Conservation (phyloP, 2,888 invertebrate species). For the Sicus ferrugineus region DNA sequence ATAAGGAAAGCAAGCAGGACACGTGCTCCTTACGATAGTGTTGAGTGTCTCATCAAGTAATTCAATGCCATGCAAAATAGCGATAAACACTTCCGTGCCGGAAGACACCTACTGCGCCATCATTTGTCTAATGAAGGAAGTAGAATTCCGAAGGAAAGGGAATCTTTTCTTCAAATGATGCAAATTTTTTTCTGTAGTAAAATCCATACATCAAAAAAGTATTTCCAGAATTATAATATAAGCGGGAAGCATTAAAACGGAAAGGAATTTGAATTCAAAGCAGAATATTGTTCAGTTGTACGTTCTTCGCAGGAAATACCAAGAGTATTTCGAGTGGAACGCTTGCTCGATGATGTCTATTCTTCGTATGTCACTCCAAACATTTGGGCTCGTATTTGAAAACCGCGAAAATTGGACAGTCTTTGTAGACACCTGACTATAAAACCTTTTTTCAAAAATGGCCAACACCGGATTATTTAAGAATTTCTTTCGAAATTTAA, state of each 20-base stretch:
- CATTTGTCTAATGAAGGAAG: conserved; percentile 6
- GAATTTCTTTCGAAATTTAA: conserved; percentile 4
- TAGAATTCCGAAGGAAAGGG: conserved; percentile 12
- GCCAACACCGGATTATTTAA: neutral
- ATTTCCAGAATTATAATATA: neutral
- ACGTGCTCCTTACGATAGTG: conserved; percentile 23
- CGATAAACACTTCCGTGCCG: conserved; percentile 24
- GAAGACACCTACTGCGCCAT: conserved; percentile 32
- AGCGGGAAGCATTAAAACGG: conserved; percentile 6
- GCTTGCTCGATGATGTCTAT: neutral
- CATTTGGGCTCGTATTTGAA: neutral
- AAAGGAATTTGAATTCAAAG: conserved; percentile 19
- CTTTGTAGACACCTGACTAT: conserved; percentile 18
- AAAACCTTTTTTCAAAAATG: neutral
- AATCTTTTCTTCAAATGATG: conserved; percentile 10
- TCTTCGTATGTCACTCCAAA: neutral
- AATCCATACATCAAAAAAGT: neutral
- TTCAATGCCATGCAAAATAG: conserved; percentile 4
- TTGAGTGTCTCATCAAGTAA: neutral
- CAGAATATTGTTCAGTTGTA: conserved; percentile 1
- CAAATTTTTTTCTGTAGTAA: conserved; percentile 20
- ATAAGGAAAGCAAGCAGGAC: conserved; percentile 1
- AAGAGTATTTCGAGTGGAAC: neutral
- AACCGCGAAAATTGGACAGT: conserved; percentile 17
- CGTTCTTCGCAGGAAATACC: neutral